Conservation (phyloP, 2,797 vertebrate genomes). For the Pogoniulus pusillus region DNA sequence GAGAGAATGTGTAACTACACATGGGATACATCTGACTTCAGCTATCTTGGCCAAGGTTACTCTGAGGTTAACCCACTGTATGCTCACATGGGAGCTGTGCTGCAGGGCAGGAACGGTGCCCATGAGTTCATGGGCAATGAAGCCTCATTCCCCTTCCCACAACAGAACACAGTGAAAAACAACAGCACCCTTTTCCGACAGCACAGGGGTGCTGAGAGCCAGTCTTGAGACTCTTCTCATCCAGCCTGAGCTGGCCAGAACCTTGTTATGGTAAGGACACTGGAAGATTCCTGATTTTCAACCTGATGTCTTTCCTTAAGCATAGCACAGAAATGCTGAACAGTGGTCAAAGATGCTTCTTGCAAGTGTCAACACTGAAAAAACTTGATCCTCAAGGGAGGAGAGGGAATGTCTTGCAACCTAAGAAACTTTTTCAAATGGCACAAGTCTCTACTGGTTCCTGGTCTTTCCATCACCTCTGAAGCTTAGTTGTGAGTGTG, state of each 20-base stretch:
- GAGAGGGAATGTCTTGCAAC: neutral
- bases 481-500: neutral
- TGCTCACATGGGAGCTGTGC: accelerated
- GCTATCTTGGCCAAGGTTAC: too few species aligned
- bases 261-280: neutral
- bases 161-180: neutral
- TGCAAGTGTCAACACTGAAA: neutral
- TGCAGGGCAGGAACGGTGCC: accelerated
- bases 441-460: neutral
- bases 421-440: neutral
- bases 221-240: neutral
- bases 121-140: neutral
- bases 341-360: neutral
- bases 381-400: neutral
- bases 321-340: neutral
- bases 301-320: neutral
- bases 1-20: neutral
- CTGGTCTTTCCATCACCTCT: neutral
- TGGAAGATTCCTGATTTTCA: neutral
- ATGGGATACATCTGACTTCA: neutral
- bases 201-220: neutral
- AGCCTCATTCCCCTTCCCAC: neutral
- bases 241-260: neutral
- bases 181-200: neutral
- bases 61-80: neutral